Conservation (phyloP, 2,113 vertebrate genomes). For the Penelope pileata region DNA sequence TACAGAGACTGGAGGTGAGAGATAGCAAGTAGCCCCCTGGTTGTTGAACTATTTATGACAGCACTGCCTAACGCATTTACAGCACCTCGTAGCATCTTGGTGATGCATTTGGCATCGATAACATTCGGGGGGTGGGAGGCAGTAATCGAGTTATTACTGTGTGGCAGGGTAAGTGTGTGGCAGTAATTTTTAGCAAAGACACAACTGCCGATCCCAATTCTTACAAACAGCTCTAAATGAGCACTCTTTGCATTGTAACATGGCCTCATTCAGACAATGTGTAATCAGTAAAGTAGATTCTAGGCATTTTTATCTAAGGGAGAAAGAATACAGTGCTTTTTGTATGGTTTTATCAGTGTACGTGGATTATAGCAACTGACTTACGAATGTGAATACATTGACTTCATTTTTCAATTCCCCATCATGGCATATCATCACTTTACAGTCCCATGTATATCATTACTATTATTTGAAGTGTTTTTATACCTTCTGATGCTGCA, state of each 20-base stretch:
- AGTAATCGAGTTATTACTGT: background rate
- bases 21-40: background rate
- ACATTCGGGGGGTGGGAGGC: slow-evolving; percentile 8
- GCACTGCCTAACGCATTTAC: background rate
- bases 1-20: rapidly evolving
- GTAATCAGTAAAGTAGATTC: background rate
- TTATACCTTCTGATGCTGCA: background rate
- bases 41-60: background rate
- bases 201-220: background rate
- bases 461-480: background rate
- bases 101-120: background rate
- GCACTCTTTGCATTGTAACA: background rate
- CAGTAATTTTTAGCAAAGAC: background rate
- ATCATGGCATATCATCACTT: background rate
- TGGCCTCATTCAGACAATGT: background rate
- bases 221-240: background rate
- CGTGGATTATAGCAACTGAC: background rate
- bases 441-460: background rate
- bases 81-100: background rate
- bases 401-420: background rate
- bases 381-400: background rate
- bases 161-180: background rate
- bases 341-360: background rate
- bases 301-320: background rate
- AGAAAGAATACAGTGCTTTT: background rate